Base-by-base conservation (phyloP, 2,888 invertebrate genomes). In the Pandemis heparana region DNA sequence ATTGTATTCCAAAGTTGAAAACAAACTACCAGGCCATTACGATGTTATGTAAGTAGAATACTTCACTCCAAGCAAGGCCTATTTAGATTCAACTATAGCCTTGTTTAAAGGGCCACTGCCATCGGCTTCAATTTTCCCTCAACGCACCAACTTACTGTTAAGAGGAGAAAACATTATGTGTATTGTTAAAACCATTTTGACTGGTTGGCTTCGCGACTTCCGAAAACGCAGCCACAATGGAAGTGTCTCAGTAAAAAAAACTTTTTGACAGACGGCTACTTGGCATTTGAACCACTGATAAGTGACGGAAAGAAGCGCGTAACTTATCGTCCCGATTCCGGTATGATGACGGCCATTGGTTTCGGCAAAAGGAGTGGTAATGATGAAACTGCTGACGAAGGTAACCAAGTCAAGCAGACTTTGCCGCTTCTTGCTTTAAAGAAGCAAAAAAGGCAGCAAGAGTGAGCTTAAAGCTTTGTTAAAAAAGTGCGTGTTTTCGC, bases 311-410 rank as follows among this genome's bases (percentile, higher is more conserved):
- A 53, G 53, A 53, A 53, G 18, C 53, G 53, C 18, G 9, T 53
- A 53, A 18, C 18, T 80, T 93, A 88, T 82, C 87, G 85, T 71
- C 91, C 92, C 66, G 91, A 89, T 81, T 85, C 82, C 77, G 84
- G 85, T 48, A 79, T 91, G 77, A 87, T 91, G 89, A 88, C 89
- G 74, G 92, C 91, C 39, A 77, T 84, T 71, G 88, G 87, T 79
- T 92, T 91, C 83, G 94, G 93, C 76, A 94, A 94, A 86, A 82
- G 93, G 77, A 88, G 85, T 85, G 86, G 83, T 87, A 85, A 83
- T 75, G 88, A 89, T 81, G 88, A 89, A 63, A 79, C 79, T 70
- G 78, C 77, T 23, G 89, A 89, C 39, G 91, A 92, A 92, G 93
- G 94, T 94, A 93, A 90, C 46, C 75, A 10, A 8, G 8, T 71